Base-by-base conservation (phyloP, 1,140 invertebrate genomes). In the Drosophila prosaltans region DNA sequence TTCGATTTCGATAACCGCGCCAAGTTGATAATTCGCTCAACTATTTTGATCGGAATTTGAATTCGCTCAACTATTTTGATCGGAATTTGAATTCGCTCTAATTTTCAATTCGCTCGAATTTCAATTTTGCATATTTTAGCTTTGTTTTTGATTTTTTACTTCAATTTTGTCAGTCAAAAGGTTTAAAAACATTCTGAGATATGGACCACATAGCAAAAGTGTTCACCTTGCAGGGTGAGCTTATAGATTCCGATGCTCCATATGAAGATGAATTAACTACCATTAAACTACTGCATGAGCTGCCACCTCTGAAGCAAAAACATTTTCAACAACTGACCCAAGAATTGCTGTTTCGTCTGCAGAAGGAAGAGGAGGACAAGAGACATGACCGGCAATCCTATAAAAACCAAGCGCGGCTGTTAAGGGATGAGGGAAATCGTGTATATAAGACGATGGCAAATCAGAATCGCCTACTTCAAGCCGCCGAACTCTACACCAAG, bases 361-460 rank as follows among this genome's bases (percentile, higher is more conserved):
- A 65, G 1, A 9, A 77, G 7, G 9, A 51, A 2, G 45, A 51
- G 21, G 2, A 10, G 24, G n/a, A 26, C 21, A 26, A 26, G 24
- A 16, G 45, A 24, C 21, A 26, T 26, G 45, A 10, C 9, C 45
- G 24, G 3, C 21, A 51, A 10, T 26, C 45, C 21, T 24, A 21
- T 4, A 10, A 51, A 26, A 11, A 39, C 1, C 55, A 48, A 9
- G 74, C 74, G 2, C 61, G 59, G 0, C 16, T 5, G 1, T 58
- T 74, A 6, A 73, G 90, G 2, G 76, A 91, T 30, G 54, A 76
- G 9, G 90, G 90, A 0, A 91, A 91, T 55, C 5, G 16, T 3
- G 24, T 80, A 0, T 90, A 80, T 2, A 73, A 60, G 61, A 26
- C 45, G 2, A 1, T 11, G 0, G 26, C 36, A 54, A 71, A 58